Evolutionary conservation across 2,888 invertebrate species (phyloP), one percentile per base, ranked within the genome.

Genomic region (Nemotelus pantherinus): DNA sequence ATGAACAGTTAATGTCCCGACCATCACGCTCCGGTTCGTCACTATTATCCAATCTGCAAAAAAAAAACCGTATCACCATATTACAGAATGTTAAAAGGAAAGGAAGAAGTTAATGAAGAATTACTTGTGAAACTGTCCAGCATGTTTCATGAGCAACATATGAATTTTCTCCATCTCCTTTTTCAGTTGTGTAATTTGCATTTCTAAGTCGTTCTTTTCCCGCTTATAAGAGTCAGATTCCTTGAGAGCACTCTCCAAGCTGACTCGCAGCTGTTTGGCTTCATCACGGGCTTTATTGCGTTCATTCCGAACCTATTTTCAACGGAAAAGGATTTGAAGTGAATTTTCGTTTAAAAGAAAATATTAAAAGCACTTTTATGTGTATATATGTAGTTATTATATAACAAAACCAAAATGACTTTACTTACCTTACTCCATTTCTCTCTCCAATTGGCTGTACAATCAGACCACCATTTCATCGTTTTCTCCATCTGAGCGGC

Each of bases 401-500:
- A 25, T 25, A 25, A 25, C 25, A 25, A 25, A 25, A 25, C 25
- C 25, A 25, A 25, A 25, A 25, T 0, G 25, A 25, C 25, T 25
- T 25, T 25, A 9, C 78, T 82, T 80, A 87, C 94, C 90, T 97
- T 92, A 88, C 95, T 95, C 98, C 98, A 99, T 85, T 98, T 98
- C 85, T 95, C 95, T 53, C 96, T 89, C 97, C 97, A 97, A 85
- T 95, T 95, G 0, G 97, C 96, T 0, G 98, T 98, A 86, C 99
- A 99, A 87, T 98, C 98, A 74, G 95, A 97, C 98, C 94, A 99
- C 98, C 98, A 99, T 78, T 97, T 90, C 98, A 99, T 98, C 0
- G 98, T 99, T 87, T 98, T 98, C 86, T 99, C 99, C 99, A 99
- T 99, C 88, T 99, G 98, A 0, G 97, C 94, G 25, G 97, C 97